Evolutionary conservation across 2,113 vertebrate genomes (phyloP), one percentile per base, ranked within the genome.

Genomic region (Carassius auratus): DNA sequence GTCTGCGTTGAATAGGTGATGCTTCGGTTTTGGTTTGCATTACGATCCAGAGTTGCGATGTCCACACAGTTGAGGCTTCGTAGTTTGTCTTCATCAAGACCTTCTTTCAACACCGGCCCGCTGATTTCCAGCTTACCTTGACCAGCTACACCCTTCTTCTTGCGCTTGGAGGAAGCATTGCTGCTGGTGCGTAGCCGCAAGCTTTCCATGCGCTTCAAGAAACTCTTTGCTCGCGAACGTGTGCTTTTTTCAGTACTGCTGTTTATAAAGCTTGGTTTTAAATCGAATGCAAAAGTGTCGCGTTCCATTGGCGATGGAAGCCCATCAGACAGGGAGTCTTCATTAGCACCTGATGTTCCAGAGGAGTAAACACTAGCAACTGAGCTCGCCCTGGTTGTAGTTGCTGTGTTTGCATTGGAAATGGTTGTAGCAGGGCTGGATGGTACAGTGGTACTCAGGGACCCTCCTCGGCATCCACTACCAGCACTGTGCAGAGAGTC

Each of bases 141-240:
- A 1, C 74, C 62, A 6, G 77, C 66, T 61, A 64, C 87, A 77
- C 55, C 91, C 80, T 94, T 93, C 92, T 95, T 94, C 0, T 93
- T 95, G 91, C 96, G 97, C 85, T 93, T 96, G 68, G 96, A 95
- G 88, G 95, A 38, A 68, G 95, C 80, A 71, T 82, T 93, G 71
- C 96, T 95, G 68, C 96, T 95, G 2, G 96, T 95, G 88, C 96
- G 96, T 26, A 99, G 94, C 78, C 97, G 96, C 13, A 99, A 89
- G 89, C 97, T 98, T 93, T 99, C 98, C 97, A 99, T 99, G 86
- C 97, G 96, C 85, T 98, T 99, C 55, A 99, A 94, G 90, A 99
- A 95, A 89, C 97, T 97, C 86, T 97, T 97, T 0, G 98, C 96
- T 93, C 96, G 95, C 19, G 98, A 98, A 77, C 97, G 97, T 79